phyloP scores from a whole-genome alignment of 2,113 vertebrate species.

The Plectropomus leopardus region DNA sequence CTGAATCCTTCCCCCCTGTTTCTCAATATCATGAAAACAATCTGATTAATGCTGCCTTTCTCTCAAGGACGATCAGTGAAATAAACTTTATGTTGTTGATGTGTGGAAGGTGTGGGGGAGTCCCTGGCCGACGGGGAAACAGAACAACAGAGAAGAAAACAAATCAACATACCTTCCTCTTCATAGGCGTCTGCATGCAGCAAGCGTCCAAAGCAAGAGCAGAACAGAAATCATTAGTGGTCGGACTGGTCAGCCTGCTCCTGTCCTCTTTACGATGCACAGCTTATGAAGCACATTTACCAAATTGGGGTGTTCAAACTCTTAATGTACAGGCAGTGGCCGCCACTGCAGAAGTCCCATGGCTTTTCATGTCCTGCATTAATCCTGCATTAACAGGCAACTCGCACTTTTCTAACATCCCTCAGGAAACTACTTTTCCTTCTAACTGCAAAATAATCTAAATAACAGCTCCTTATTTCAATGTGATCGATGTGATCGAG shows the following conservation, averaged over 20 bases:
- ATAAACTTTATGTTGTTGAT: neutral
- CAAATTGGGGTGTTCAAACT: constrained; percentile 39
- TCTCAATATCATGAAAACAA: constrained; percentile 20
- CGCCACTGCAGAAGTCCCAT: constrained; percentile 52
- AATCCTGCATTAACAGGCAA: neutral
- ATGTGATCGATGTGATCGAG: neutral
- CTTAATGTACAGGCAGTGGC: neutral
- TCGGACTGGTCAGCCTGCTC: constrained; percentile 47
- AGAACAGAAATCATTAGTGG: constrained; percentile 83
- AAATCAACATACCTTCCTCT: constrained; percentile 85
- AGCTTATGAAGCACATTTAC: constrained; percentile 67
- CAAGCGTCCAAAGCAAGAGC: constrained; percentile 85
- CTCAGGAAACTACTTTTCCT: too few species aligned
- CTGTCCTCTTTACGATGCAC: constrained; percentile 53
- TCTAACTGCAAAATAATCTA: neutral
- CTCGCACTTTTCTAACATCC: neutral
- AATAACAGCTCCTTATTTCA: neutral
- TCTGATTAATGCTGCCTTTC: constrained; percentile 11
- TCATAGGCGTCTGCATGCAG: constrained; percentile 88
- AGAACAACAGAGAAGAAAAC: constrained; percentile 63
- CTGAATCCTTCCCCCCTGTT: constrained; percentile 65
- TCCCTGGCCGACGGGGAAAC: neutral
- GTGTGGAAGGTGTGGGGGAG: neutral
- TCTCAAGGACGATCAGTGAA: constrained; percentile 3
- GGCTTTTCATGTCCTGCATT: neutral